Percentiles rank a stretch among this genome's conserved stretches.
Conservation (phyloP, 1,140 invertebrate species). For the Hyposmocoma kahamanoa region DNA sequence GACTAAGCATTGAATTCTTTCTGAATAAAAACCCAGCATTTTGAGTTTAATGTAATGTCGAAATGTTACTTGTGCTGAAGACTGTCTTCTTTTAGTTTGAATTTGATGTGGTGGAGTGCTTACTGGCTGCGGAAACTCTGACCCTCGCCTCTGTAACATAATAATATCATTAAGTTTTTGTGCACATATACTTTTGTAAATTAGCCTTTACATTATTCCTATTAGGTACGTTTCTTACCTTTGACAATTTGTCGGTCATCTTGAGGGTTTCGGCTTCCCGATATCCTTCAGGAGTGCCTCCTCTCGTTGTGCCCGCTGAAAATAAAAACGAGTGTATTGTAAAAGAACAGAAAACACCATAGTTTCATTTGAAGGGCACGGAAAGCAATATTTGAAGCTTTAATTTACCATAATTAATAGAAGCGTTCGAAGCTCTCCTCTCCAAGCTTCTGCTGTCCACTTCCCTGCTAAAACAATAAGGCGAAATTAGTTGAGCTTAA, state of each 20-base stretch:
- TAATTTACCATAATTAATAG: constrained; percentile 50
- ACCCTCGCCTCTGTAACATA: constrained; percentile 48
- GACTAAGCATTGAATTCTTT: too few relatives aligned
- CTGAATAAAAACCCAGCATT: too few relatives aligned
- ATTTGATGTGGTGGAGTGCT: constrained; percentile 54
- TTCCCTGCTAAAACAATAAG: constrained; percentile 33
- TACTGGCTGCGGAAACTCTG: constrained; percentile 60
- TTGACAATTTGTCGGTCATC: constrained; percentile 47
- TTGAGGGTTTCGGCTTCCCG: constrained; percentile 55
- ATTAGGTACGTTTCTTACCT: constrained; percentile 38
- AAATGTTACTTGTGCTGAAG: constrained; percentile 48
- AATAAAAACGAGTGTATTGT: too few relatives aligned
- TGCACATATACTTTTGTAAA: too few relatives aligned
- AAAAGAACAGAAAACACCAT: too few relatives aligned
- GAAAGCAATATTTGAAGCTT: too few relatives aligned
- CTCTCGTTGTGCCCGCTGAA: constrained; percentile 40
- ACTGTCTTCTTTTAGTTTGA: constrained; percentile 53
- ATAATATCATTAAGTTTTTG: background rate
- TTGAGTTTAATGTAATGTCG: too few relatives aligned
- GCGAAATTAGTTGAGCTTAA: constrained; percentile 12
- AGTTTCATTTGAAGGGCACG: too few relatives aligned
- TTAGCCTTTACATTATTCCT: too few relatives aligned
- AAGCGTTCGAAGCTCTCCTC: constrained; percentile 57
- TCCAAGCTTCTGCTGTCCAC: constrained; percentile 41
- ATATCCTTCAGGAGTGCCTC: constrained; percentile 55